Base-by-base conservation (phyloP, 2,113 vertebrate species). In the Jaculus jaculus region DNA sequence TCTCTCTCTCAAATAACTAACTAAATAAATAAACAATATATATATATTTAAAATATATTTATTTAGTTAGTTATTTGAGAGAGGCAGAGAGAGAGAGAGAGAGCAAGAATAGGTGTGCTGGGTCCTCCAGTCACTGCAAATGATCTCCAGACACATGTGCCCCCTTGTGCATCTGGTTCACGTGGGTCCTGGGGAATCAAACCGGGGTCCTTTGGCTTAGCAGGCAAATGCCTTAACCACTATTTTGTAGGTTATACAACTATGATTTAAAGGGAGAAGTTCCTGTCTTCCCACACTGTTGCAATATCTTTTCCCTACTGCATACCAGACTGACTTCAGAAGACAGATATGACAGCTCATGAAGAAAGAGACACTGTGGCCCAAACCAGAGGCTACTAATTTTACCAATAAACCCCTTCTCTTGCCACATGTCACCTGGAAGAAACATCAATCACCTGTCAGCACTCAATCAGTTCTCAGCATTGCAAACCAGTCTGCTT, bases 211-310 rank as follows among this genome's bases (percentile, higher is more conserved):
- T n/a, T n/a, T n/a, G n/a, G n/a, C n/a, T n/a, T n/a, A n/a, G n/a
- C n/a, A n/a, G n/a, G 42, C 8, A 47, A 47, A 47, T 47, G 42
- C 42, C 42, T 47, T 47, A 47, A 47, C 5, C 42, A 47, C 42
- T 47, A 6, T 5, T 74, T 92, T 34, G 16, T 4, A 95, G 92
- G 34, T 18, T n/a, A 24, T 32, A 32, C 28, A 95, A 8, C 68
- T 2, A 20, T 81, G 28, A 65, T 34, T 94, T 34, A 90, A 65
- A 74, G 79, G 87, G 26, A 79, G 54, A 85, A 26, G 1, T 85
- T 94, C 94, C 87, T 94, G 42, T 24, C 11, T 97, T 90, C 93
- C 24, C 30, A 20, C 77, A 86, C 58, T 92, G 84, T 51, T 85
- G 90, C 32, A 95, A 80, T 18, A 23, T 68, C 60, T 69, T 32